Conservation (phyloP, 2,888 invertebrate species). For the Dryomyza anilis region DNA sequence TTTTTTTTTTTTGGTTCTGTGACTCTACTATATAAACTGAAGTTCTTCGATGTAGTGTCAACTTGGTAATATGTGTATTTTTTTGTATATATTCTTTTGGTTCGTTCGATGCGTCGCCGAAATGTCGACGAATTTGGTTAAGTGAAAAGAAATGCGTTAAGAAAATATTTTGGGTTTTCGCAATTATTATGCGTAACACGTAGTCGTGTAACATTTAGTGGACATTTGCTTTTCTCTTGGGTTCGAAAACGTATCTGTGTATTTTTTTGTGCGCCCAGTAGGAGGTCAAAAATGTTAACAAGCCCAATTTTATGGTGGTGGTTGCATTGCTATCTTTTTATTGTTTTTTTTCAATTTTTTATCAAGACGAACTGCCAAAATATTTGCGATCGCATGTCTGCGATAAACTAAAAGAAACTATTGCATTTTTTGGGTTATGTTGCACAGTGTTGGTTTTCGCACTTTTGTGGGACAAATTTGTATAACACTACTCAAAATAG, state of each 20-base stretch:
- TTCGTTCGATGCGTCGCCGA: neutral
- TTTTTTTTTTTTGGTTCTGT: no score
- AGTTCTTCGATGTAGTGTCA: no score
- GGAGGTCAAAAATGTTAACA: slow-evolving; percentile 21
- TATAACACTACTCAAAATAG: no score
- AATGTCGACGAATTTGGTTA: neutral
- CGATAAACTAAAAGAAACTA: neutral
- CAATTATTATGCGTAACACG: slow-evolving; percentile 24
- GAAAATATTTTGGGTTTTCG: neutral
- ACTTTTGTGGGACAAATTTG: no score
- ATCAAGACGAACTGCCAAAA: neutral
- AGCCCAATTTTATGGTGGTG: slow-evolving; percentile 8
- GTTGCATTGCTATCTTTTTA: neutral
- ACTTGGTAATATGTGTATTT: no score
- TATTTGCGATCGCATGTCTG: slow-evolving; percentile 5
- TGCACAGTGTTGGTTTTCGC: no score
- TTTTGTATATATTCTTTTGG: no score
- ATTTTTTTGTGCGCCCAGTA: neutral
- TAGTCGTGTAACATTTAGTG: neutral
- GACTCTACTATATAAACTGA: no score
- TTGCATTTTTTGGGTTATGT: no score
- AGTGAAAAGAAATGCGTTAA: slow-evolving; percentile 22
- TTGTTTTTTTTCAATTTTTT: neutral
- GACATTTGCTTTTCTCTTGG: neutral
- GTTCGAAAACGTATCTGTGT: neutral